Base-by-base conservation (phyloP, 2,113 vertebrate genomes). In the Ictidomys tridecemlineatus region DNA sequence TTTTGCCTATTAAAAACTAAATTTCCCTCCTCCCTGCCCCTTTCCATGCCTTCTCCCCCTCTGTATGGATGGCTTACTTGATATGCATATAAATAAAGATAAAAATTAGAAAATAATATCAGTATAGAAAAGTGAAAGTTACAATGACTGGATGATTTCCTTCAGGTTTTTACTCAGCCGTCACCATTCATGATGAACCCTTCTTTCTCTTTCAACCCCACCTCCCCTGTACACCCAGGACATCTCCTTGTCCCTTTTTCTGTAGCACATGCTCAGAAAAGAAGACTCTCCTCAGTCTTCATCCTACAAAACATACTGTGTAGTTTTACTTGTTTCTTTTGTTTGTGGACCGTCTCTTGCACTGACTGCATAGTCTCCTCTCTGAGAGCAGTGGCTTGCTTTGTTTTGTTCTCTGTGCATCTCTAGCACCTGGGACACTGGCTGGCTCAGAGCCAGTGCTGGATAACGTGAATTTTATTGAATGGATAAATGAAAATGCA, bases 401-500 rank as follows among this genome's bases (percentile, higher is more conserved):
- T 42, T 88, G 37, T 91, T 77, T 53, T 28, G 0, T 61, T 89
- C 32, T 56, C 18, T 61, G 20, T 10, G n/a, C 34, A 48, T 82
- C 48, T 32, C 51, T 42, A 32, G n/a, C 56, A 34, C 67, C 73
- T 92, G 85, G 78, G 76, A 82, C 45, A 34, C 13, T 56, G 37
- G 58, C 28, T 69, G 51, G 48, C 48, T 34, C 39, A 42, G 67
- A 73, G 26, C 51, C 92, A 76, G 76, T 65, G 45, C 93, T 89
- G n/a, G 72, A 78, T 69, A 51, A 51, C 48, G 28, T 72, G 51
- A 37, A 77, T 78, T 70, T 94, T 48, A 72, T 48, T 93, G 45
- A 89, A 72, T 93, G 53, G 74, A 79, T 96, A 88, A n/a, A 73
- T 77, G 85, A 84, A 48, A 86, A 86, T 88, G 22, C n/a, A 45